Evolutionary conservation across 2,888 invertebrate species (phyloP).

Genomic region (Heterodera filipjevi): DNA sequence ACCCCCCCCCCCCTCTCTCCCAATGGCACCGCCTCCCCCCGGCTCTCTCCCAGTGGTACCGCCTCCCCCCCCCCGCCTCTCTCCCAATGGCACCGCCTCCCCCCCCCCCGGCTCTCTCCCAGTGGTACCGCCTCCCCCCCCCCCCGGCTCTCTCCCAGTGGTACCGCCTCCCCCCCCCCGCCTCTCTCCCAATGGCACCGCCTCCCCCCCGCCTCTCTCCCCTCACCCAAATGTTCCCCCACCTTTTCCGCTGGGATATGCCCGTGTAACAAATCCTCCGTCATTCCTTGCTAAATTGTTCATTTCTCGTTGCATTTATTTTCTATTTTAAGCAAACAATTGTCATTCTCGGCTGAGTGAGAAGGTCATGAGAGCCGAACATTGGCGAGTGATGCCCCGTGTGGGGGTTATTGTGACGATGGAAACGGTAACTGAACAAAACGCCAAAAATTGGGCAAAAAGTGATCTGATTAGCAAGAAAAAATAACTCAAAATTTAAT

Average conservation of each 20-base stretch:
- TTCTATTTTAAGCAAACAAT: neutral
- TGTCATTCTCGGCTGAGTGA: constrained; percentile 34
- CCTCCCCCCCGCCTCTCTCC: too few species aligned
- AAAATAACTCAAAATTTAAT: neutral
- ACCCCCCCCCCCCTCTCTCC: too few species aligned
- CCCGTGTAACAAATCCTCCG: neutral
- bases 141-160: too few species aligned
- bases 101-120: too few species aligned
- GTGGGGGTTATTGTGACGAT: constrained; percentile 27
- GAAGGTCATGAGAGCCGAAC: constrained; percentile 27
- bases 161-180: too few species aligned
- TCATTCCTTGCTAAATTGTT: constrained; percentile 1
- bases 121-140: too few species aligned
- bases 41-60: too few species aligned
- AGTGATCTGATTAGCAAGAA: too few species aligned
- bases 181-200: too few species aligned
- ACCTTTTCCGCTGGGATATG: neutral
- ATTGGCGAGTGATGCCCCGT: constrained; percentile 49
- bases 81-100: too few species aligned
- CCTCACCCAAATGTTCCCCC: neutral
- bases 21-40: too few species aligned
- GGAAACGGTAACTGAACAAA: constrained; percentile 41
- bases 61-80: too few species aligned
- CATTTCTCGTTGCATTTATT: neutral
- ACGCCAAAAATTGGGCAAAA: neutral